phyloP scores from a whole-genome alignment of 1,140 invertebrate species.

The Diachasma alloeum region DNA sequence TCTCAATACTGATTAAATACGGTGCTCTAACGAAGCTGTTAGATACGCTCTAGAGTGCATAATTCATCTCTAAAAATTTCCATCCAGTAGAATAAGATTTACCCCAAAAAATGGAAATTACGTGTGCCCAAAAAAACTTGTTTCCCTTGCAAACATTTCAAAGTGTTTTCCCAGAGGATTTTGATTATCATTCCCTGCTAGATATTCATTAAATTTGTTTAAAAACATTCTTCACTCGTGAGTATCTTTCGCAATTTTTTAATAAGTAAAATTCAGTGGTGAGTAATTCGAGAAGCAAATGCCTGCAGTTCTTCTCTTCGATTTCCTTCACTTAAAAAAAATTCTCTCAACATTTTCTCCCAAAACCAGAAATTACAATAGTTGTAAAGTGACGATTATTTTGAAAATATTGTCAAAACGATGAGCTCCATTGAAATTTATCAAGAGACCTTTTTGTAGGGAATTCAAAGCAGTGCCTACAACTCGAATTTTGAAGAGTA shows the following conservation, averaged over 20 bases:
- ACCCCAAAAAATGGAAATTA: not conserved
- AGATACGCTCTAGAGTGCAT: constrained; percentile 7
- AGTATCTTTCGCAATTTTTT: not conserved
- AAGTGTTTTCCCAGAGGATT: not conserved
- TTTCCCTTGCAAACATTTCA: not conserved
- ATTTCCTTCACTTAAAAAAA: too few species aligned
- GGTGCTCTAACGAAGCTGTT: constrained; percentile 4
- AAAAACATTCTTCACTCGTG: not conserved
- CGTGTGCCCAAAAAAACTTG: not conserved
- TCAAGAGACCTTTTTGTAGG: too few species aligned
- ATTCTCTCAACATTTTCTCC: too few species aligned
- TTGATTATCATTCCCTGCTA: not conserved
- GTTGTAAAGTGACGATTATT: too few species aligned
- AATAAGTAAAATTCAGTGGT: not conserved
- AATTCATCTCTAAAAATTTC: not conserved
- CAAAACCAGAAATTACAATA: too few species aligned
- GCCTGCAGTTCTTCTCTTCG: too few species aligned
- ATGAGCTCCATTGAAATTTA: too few species aligned
- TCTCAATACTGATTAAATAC: constrained; percentile 1
- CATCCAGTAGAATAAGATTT: not conserved
- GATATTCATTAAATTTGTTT: not conserved
- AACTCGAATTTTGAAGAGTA: too few species aligned
- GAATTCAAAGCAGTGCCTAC: too few species aligned
- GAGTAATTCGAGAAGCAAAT: not conserved
- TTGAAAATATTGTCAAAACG: too few species aligned